Base-by-base conservation (phyloP, 2,113 vertebrate genomes). In the Vulpes ferrilata region DNA sequence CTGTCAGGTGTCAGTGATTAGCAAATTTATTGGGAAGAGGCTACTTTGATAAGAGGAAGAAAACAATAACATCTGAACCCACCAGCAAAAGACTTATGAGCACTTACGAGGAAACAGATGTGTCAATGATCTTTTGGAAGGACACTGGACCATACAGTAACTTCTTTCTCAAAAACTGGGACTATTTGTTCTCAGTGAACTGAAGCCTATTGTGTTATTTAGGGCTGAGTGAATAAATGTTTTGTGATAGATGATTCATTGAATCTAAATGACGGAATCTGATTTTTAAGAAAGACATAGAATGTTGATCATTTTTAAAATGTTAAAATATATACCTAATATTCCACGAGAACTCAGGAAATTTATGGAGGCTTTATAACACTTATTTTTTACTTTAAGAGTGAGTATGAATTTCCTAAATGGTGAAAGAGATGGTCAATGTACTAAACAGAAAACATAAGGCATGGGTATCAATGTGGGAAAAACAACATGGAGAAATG, bases 1-100 rank as follows among this genome's bases (percentile, higher is more conserved):
- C 85, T 91, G 81, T 22, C 53, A 78, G 48, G 85, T 76, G 85
- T 93, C 93, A 88, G 59, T 30, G 76, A 97, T 96, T 96, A 96
- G 22, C 32, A 80, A 74, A 96, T 91, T 78, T 93, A 90, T 64
- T 19, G 30, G 84, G 91, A 69, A 93, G 90, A 69, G 38, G 1
- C 32, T 90, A 32, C 57, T 38, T 86, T 23, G n/a, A 67, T 74
- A 87, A 97, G 1, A 92, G 60, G 23, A 90, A 83, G 23, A 95
- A 32, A 15, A 71, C 59, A 81, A 48, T 76, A 87, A 64, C 15
- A 32, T 57, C 7, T 96, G 79, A 59, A 78, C 27, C 5, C 9
- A 76, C 4, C 27, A 84, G 27, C 0, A 2, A 90, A 57, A 90
- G 67, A 80, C 16, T 38, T 30, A 71, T 20, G 19, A n/a, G 4